Evolutionary conservation across 1,140 invertebrate genomes (phyloP).

Genomic region (Apis cerana): DNA sequence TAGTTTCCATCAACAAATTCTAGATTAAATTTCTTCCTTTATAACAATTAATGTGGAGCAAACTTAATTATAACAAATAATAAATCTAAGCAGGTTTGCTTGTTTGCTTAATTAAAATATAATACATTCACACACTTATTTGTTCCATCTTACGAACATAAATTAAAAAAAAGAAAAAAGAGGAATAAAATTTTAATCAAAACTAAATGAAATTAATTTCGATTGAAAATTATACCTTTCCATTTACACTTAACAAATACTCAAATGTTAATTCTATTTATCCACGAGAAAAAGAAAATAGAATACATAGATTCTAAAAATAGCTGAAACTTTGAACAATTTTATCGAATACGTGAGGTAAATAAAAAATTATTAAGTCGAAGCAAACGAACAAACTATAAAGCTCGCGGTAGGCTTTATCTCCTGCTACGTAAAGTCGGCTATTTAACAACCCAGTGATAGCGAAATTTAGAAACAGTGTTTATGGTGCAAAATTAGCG

Average conservation of each 20-base stretch:
- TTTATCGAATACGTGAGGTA: neutral
- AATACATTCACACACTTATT: neutral
- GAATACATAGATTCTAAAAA: neutral
- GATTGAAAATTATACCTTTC: neutral
- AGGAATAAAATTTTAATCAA: neutral
- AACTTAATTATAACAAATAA: neutral
- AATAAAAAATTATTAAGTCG: neutral
- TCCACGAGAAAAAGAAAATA: neutral
- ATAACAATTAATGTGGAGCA: neutral
- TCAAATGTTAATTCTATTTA: neutral
- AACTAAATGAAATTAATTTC: neutral
- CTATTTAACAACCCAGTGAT: slow-evolving; percentile 72
- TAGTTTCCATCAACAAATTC: neutral
- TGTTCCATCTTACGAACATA: neutral
- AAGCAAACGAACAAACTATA: slow-evolving; percentile 46
- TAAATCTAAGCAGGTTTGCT: slow-evolving; percentile 23
- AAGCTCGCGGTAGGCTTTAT: slow-evolving; percentile 6
- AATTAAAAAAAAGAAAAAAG: neutral
- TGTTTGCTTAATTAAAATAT: slow-evolving; percentile 37
- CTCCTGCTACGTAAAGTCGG: slow-evolving; percentile 32
- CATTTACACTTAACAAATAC: neutral
- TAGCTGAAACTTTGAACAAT: neutral
- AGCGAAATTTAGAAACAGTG: slow-evolving; percentile 64
- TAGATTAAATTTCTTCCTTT: neutral
- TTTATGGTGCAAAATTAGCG: slow-evolving; percentile 67